Base-by-base conservation (phyloP, 2,113 vertebrate genomes). In the Pollachius pollachius region DNA sequence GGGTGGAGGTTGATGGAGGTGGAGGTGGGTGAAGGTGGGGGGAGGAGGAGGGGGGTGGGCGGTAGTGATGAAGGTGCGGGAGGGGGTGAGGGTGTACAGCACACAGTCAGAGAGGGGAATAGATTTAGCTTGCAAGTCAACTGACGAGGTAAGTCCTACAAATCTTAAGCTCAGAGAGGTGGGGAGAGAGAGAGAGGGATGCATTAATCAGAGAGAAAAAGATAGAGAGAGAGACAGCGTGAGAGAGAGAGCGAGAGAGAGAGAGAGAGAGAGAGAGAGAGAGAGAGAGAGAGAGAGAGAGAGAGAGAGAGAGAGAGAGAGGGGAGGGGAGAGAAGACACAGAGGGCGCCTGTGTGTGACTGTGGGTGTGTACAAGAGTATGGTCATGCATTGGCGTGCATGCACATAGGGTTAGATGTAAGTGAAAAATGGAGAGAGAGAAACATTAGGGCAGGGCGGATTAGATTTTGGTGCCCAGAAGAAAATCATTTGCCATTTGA, bases 401-500 rank as follows among this genome's bases (percentile, higher is more conserved):
- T 27, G 62, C 59, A 25, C 7, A 64, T 15, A 34, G 34, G 30
- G 73, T 64, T 78, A 69, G 64, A 84, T 76, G 72, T 65, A 67
- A 1, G 68, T 79, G 74, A 83, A 75, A 78, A 82, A 85, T 80
- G 68, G 56, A 81, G 74, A 82, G 72, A 57, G 56, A 80, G 78
- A 81, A 9, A 13, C 41, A 13, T 48, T 12, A 48, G 41, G 41
- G 41, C 2, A 48, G 41, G 9, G 41, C 11, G 9, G 2, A 9
- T 13, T 48, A 7, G 5, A 48, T 48, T 48, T 48, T 48, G 1
- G 21, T 78, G 77, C 84, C 78, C 77, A 78, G 73, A 77, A 83
- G 83, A 71, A 80, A 76, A 83, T 82, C 75, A 80, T 74, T 74
- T 80, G 76, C 72, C 66, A 58, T 81, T 80, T 67, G 83, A 86